A percentile compares a stretch with the other conserved stretches of the same genome.
phyloP scores from a whole-genome alignment of 2,888 invertebrate genomes.

The Perizoma flavofasciatum region DNA sequence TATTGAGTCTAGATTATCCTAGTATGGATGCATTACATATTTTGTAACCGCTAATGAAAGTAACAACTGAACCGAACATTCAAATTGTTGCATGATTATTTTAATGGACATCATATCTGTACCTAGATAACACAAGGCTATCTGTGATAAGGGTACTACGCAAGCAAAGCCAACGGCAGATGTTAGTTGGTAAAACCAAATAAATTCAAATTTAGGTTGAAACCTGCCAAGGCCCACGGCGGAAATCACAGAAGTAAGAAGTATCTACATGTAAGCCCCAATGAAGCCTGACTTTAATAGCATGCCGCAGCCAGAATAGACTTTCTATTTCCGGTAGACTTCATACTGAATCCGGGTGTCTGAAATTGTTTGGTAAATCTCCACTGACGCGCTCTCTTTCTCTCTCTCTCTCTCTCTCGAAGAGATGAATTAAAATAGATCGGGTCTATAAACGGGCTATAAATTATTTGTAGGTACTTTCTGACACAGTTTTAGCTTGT shows the following conservation, averaged over 20 bases:
- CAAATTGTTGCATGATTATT: no score
- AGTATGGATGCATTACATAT: no score
- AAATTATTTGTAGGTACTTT: neutral
- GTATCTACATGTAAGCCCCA: conserved; percentile 9
- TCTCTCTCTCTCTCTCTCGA: neutral
- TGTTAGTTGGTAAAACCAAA: neutral
- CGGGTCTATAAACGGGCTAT: neutral
- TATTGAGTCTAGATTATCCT: no score
- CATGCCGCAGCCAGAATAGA: neutral
- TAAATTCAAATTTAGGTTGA: conserved; percentile 4
- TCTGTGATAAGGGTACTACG: no score
- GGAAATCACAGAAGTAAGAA: conserved; percentile 1
- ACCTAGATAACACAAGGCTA: no score
- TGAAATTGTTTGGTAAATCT: conserved; percentile 2
- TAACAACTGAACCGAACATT: no score
- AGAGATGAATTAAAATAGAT: neutral
- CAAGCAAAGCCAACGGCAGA: neutral
- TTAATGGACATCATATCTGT: no score
- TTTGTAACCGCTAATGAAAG: no score
- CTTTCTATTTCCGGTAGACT: conserved; percentile 24
- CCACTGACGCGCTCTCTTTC: neutral
- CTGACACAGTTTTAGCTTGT: no score
- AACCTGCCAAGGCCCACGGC: neutral
- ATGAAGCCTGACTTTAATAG: conserved; percentile 16
- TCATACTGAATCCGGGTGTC: conserved; percentile 6